A percentile compares a stretch with the other conserved stretches of the same genome.
These are phyloP conservation scores for Tenthredo livida DNA, from an alignment of 2,888 invertebrate genomes.

Conservation along the genomic window DNA sequence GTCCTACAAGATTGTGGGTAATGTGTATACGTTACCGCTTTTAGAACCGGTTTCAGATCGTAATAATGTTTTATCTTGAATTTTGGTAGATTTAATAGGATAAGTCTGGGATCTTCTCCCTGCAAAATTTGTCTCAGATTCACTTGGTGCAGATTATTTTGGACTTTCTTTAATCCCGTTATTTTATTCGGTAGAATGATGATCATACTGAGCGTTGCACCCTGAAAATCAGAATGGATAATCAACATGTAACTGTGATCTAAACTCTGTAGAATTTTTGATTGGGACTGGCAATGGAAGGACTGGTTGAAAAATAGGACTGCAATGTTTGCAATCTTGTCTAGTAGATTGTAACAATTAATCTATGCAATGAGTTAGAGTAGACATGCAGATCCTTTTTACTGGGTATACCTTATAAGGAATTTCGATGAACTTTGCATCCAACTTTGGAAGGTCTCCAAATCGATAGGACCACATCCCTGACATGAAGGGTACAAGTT, in stretches of 20 bases:
- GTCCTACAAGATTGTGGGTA: too few relatives aligned
- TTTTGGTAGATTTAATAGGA: constrained; percentile 87
- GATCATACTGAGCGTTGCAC: too few relatives aligned
- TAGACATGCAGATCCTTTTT: constrained; percentile 81
- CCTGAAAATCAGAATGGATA: too few relatives aligned
- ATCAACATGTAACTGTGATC: too few relatives aligned
- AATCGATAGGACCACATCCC: constrained; percentile 80
- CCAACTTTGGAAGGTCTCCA: constrained; percentile 78
- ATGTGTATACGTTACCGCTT: constrained; percentile 80
- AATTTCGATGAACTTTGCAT: constrained; percentile 85
- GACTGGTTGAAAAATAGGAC: too few relatives aligned
- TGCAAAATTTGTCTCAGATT: constrained; percentile 12
- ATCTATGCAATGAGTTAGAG: too few relatives aligned
- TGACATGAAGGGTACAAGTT: constrained; percentile 88
- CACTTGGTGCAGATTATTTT: constrained; percentile 70
- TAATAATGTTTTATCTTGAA: constrained; percentile 89
- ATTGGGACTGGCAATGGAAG: too few relatives aligned
- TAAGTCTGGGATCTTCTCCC: constrained; percentile 76
- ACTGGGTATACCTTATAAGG: constrained; percentile 86
- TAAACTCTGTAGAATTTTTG: too few relatives aligned
- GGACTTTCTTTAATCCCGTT: too few relatives aligned
- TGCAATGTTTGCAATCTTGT: too few relatives aligned
- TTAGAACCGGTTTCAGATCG: constrained; percentile 82
- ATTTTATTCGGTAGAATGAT: too few relatives aligned
- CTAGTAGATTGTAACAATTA: too few relatives aligned